These are phyloP conservation scores for Conger conger DNA, from an alignment of 2,113 vertebrate species.

Conservation along the genomic window DNA sequence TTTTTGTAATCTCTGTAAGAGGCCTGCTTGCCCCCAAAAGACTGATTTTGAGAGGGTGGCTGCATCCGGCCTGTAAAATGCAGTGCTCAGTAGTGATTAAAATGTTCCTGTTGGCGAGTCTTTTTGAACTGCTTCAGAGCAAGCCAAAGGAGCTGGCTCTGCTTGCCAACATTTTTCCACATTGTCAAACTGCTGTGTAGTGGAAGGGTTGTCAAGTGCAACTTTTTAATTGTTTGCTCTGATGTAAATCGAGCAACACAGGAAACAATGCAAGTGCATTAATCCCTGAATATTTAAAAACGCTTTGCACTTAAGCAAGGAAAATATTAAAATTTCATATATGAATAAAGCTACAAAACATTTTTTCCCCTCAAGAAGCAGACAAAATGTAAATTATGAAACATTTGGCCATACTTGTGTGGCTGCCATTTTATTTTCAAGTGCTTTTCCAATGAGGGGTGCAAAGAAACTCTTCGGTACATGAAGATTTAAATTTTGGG, in stretches of 20 bases:
- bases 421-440: neutral
- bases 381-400: slow-evolving; percentile 53
- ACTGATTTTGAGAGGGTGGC: neutral
- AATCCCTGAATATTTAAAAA: slow-evolving; percentile 58
- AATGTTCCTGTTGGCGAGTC: neutral
- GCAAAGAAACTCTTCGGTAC: neutral
- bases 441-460: neutral
- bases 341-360: slow-evolving; percentile 45
- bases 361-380: slow-evolving; percentile 43
- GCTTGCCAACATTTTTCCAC: slow-evolving; percentile 3
- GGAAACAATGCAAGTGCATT: slow-evolving; percentile 49
- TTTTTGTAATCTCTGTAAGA: neutral
- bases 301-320: slow-evolving; percentile 50
- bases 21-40: neutral
- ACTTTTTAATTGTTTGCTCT: slow-evolving; percentile 43
- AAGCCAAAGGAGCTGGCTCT: neutral
- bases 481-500: neutral
- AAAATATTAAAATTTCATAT: slow-evolving; percentile 58
- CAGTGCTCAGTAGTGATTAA: neutral
- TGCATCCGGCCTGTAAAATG: neutral
- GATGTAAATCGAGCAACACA: slow-evolving; percentile 18
- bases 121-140: neutral
- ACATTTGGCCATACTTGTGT: slow-evolving; percentile 19
- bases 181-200: slow-evolving; percentile 2
- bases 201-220: slow-evolving; percentile 3